Base-by-base conservation (phyloP, 2,888 invertebrate species). In the Mantis religiosa region DNA sequence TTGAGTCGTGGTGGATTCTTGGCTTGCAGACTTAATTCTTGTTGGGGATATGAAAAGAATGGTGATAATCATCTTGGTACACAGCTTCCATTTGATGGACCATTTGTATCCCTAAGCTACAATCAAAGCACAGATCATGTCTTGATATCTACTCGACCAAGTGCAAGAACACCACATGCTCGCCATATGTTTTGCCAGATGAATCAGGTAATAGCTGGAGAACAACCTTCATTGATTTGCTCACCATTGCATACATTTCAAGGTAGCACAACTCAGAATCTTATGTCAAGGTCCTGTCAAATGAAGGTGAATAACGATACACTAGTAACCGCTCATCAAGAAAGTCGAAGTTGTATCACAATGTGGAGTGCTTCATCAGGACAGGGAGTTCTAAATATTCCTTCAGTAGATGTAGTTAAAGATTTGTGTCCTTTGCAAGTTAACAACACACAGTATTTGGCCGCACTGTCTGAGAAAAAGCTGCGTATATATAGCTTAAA, bases 311-410 rank as follows among this genome's bases (percentile, higher is more conserved):
- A 95, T 0, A 87, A 93, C 6, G 94, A 95, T 15, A 94, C 95
- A 14, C 94, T 96, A 92, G 95, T 97, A 0, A 96, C 96, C 0
- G 96, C 96, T 0, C 96, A 97, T 91, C 95, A 97, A 89, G 97
- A 97, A 92, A 95, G 96, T 88, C 95, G 94, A n/a, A 95, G 95
- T 7, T 93, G 94, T 20, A 92, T 97, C 41, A 94, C 95, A 86
- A 92, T 97, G 1, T 96, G 97, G 94, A 96, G 96, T 89, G 92
- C 94, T 85, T 93, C 93, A 83, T 94, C 94, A 1, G 94, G 95
- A 28, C 94, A 92, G 92, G 95, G 93, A 92, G 93, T 92, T 89
- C 94, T 92, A 91, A 94, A 94, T 0, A 91, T 97, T 87, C 95
- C 96, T 0, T 95, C 96, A 0, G 94, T 95, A 0, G 96, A 96